Percentiles rank a stretch among this genome's conserved stretches.
These are phyloP conservation scores for Sparus aurata DNA, from an alignment of 2,797 vertebrate species.

Conservation along the genomic window DNA sequence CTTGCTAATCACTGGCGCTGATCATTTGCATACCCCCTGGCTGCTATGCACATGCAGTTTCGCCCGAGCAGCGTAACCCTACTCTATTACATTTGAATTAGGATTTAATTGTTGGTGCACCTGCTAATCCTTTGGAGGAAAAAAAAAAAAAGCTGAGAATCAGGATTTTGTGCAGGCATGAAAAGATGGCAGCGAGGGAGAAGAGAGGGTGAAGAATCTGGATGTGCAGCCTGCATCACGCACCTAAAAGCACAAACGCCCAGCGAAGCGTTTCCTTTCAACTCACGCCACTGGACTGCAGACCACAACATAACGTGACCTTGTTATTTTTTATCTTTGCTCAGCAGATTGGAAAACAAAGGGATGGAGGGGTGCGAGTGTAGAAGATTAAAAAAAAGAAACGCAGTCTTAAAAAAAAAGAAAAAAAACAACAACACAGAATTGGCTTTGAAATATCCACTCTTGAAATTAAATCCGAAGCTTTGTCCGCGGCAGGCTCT, in stretches of 20 bases:
- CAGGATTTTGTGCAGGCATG: background rate
- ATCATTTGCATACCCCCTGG: slow-evolving; percentile 36
- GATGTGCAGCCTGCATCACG: slow-evolving; percentile 14
- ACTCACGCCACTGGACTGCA: slow-evolving; percentile 44
- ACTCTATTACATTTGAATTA: slow-evolving; percentile 10
- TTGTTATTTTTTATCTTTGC: slow-evolving; percentile 70
- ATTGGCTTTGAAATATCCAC: slow-evolving; percentile 63
- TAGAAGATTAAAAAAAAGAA: slow-evolving; percentile 31
- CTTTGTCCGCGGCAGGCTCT: slow-evolving; percentile 34
- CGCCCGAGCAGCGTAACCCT: background rate
- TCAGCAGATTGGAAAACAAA: slow-evolving; percentile 71
- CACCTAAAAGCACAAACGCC: slow-evolving; percentile 42
- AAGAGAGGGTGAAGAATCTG: slow-evolving; percentile 1
- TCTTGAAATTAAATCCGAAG: slow-evolving; percentile 64
- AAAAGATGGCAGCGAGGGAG: background rate
- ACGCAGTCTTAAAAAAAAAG: slow-evolving; percentile 8
- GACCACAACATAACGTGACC: slow-evolving; percentile 54
- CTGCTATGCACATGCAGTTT: background rate
- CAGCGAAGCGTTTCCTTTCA: slow-evolving; percentile 42
- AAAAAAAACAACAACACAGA: slow-evolving; percentile 23
- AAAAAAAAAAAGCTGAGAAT: background rate
- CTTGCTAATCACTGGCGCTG: slow-evolving; percentile 18
- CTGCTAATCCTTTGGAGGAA: slow-evolving; percentile 2
- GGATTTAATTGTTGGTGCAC: slow-evolving; percentile 33
- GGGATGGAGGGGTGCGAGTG: background rate